These are phyloP conservation scores for Bagarius yarrelli DNA, from an alignment of 2,113 vertebrate genomes.

Conservation along the genomic window DNA sequence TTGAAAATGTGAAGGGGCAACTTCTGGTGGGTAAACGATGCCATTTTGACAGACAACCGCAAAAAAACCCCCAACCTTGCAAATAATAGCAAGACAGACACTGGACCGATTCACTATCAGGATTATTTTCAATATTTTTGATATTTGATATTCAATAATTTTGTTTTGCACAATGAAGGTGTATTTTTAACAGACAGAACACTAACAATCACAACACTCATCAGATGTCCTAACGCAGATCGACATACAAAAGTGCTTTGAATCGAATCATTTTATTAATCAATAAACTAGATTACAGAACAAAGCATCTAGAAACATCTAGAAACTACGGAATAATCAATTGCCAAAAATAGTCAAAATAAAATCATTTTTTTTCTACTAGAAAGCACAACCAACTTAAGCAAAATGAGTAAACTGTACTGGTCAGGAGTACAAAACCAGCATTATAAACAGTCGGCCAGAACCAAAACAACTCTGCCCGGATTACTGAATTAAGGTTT, in stretches of 20 bases:
- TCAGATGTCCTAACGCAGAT: neutral
- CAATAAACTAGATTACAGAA: no score
- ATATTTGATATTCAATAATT: neutral
- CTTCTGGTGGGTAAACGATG: neutral
- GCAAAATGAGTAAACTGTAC: neutral
- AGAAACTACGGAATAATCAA: no score
- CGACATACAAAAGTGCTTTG: no score
- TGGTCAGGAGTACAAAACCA: neutral
- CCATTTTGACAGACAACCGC: neutral
- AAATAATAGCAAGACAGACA: neutral
- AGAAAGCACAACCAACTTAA: neutral
- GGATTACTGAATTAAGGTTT: no score
- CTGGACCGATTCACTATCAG: neutral
- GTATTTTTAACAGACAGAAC: neutral
- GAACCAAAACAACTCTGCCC: neutral
- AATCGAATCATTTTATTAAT: no score
- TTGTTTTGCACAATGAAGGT: neutral
- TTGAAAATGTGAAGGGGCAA: neutral
- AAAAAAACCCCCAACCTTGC: neutral
- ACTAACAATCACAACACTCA: neutral
- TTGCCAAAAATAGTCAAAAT: no score
- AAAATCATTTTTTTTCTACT: neutral
- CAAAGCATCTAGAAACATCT: no score
- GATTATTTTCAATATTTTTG: neutral
- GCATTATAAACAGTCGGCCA: neutral